Evolutionary conservation across 2,113 vertebrate species (phyloP).

Genomic region (Chaetodon auriga): DNA sequence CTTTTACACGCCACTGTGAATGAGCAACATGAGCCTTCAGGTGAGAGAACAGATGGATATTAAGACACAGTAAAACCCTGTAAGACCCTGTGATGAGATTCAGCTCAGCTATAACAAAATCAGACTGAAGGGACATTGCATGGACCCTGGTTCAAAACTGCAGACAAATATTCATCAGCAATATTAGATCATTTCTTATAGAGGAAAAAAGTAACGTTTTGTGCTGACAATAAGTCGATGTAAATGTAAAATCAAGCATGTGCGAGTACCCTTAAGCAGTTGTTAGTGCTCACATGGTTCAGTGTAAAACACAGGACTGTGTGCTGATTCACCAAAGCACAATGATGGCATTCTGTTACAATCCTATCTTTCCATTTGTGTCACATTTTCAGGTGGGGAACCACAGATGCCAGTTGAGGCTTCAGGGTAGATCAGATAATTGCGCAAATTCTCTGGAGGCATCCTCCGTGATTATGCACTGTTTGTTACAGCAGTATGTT

Average conservation of each 20-base stretch:
- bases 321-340: slow-evolving; percentile 10
- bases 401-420: slow-evolving; percentile 59
- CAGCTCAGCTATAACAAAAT: background rate
- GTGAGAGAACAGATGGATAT: background rate
- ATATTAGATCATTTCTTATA: background rate
- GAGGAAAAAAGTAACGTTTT: too few relatives aligned
- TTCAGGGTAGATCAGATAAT: slow-evolving; percentile 69
- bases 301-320: slow-evolving; percentile 1
- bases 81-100: background rate
- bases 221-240: too few relatives aligned
- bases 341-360: background rate
- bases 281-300: background rate
- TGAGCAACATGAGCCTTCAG: background rate
- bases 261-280: background rate
- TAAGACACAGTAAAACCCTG: background rate
- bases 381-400: slow-evolving; percentile 54
- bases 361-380: slow-evolving; percentile 17
- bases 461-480: slow-evolving; percentile 55
- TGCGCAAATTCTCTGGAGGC: slow-evolving; percentile 61
- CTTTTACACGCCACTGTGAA: background rate
- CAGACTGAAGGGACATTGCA: background rate
- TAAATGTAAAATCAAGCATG: background rate
- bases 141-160: background rate
- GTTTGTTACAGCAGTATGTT: slow-evolving; percentile 48
- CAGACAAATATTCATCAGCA: background rate